Percentiles rank a stretch among this genome's conserved stretches.
phyloP scores from a whole-genome alignment of 2,888 invertebrate species.

The Dynastes maya region DNA sequence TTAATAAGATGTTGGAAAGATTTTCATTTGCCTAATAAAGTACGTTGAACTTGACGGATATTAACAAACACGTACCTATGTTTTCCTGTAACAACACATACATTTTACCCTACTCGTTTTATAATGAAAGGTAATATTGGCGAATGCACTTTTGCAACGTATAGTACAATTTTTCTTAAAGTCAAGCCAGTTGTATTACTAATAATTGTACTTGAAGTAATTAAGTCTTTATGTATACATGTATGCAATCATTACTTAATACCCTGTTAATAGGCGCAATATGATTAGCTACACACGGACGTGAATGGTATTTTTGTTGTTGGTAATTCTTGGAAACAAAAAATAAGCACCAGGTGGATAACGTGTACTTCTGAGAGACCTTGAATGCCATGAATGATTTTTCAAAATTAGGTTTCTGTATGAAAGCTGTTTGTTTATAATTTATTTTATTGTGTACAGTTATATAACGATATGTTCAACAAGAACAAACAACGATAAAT shows the following conservation, averaged over 20 bases:
- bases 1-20: no score
- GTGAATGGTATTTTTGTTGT: background rate
- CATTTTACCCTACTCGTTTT: no score
- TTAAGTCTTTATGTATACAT: background rate
- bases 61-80: no score
- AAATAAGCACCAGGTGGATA: background rate
- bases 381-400: background rate
- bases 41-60: no score
- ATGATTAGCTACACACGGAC: no score
- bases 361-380: background rate
- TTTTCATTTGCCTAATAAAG: no score
- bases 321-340: background rate
- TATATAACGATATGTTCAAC: background rate
- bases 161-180: no score
- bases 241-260: background rate
- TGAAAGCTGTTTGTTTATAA: background rate
- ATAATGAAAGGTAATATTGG: no score
- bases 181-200: no score
- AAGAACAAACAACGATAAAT: background rate
- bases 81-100: no score
- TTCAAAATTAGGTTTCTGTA: slow-evolving; percentile 15
- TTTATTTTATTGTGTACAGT: background rate
- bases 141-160: no score
- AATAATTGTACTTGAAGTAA: no score
- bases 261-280: background rate